These are phyloP conservation scores for Lagenorhynchus albirostris DNA, from an alignment of 2,113 vertebrate species.

Conservation along the genomic window DNA sequence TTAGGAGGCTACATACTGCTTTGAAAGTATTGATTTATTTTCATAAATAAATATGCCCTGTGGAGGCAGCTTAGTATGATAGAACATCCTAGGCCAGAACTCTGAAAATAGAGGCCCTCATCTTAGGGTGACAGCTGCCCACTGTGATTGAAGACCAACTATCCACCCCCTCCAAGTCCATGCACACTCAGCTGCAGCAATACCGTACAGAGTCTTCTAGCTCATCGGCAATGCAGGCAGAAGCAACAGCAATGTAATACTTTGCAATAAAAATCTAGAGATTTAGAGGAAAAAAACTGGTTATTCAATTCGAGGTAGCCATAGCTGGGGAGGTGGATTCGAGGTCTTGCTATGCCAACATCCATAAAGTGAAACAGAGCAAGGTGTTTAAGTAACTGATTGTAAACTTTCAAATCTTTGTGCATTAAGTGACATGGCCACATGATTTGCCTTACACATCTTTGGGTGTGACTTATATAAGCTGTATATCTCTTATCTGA, in stretches of 20 bases:
- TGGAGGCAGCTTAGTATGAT: neutral
- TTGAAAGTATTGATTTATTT: neutral
- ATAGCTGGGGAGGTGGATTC: neutral
- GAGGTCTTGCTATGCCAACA: neutral
- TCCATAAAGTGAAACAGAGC: neutral
- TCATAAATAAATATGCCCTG: neutral
- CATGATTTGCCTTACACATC: neutral
- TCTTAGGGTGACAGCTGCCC: neutral
- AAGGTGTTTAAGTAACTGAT: neutral
- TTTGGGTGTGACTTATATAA: neutral
- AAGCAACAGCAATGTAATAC: neutral
- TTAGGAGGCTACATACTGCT: neutral
- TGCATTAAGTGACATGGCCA: neutral
- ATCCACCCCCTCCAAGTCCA: rapidly evolving
- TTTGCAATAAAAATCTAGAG: neutral
- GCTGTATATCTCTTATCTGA: neutral
- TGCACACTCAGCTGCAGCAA: neutral
- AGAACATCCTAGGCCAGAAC: neutral
- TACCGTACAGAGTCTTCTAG: neutral
- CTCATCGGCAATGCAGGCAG: neutral
- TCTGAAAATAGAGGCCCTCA: neutral
- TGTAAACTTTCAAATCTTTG: neutral
- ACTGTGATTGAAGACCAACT: neutral
- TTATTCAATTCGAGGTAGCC: neutral
- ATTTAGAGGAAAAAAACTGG: neutral